Conservation (phyloP, 2,113 vertebrate genomes). For the Haliaeetus leucogaster region DNA sequence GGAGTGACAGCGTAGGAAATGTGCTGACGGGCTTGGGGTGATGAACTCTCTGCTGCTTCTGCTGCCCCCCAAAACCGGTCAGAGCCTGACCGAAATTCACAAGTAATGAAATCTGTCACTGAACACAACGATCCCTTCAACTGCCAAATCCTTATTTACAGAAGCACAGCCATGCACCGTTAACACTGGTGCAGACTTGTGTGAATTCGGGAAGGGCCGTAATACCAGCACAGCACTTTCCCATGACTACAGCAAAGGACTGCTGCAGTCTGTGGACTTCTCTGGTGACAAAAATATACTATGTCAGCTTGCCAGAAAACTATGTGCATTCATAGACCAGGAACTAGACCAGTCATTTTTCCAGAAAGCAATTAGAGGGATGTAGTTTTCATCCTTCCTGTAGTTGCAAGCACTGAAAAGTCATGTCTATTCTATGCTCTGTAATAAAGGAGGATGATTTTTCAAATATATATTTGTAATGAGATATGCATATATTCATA, state of each 20-base stretch:
- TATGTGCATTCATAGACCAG: not conserved
- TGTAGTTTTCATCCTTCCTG: not conserved
- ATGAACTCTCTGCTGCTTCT: not conserved
- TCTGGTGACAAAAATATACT: not conserved
- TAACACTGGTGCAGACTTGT: accelerated
- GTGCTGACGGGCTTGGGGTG: not conserved
- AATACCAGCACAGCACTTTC: not conserved
- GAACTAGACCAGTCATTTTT: not conserved
- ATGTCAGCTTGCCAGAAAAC: not conserved
- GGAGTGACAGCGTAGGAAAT: not conserved
- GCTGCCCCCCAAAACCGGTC: not conserved
- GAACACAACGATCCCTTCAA: not conserved
- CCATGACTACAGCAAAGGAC: not conserved
- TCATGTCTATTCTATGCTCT: not conserved
- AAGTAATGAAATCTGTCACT: not conserved
- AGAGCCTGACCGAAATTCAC: not conserved
- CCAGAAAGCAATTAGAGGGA: not conserved
- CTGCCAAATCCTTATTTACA: accelerated
- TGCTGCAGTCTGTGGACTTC: not conserved
- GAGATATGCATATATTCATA: not conserved
- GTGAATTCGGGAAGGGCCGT: not conserved
- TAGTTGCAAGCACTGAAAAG: not conserved
- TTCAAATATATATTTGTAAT: not conserved
- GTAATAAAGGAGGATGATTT: not conserved
- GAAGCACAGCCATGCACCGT: accelerated